Base-by-base conservation (phyloP, 2,797 vertebrate species). In the Gorsachius magnificus region DNA sequence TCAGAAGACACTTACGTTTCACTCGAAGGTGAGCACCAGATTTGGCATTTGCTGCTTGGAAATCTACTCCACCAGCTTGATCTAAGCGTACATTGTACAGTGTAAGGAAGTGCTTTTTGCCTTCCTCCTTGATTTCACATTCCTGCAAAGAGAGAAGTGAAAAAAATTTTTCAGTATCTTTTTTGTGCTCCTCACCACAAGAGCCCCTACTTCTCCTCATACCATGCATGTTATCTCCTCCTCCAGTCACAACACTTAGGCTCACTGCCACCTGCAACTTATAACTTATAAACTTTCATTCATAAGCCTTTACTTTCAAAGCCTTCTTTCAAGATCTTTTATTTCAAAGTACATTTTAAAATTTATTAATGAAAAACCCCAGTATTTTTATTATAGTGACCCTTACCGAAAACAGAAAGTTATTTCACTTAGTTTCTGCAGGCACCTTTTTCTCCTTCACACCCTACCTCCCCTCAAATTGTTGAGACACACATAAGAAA, bases 91-190 rank as follows among this genome's bases (percentile, higher is more conserved):
- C 99, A 95, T 99, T 99, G 96, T 98, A 99, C 64, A 99, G 98
- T 89, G 98, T 98, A 86, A 99, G 97, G 36, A 98, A 98, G 92
- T 99, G 99, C 57, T 98, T 98, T 87, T 98, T 97, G 74, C 99
- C 99, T 97, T 99, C 99, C 95, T 99, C 99, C 89, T 99, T 99
- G 91, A 99, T 99, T 97, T 99, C 99, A 97, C 99, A 99, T 10
- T 99, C 99, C 99, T 99, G 94, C 72, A 93, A 70, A 86, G 79
- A 70, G 9, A 91, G 28, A 94, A 87, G 33, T 36, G 11, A 87
- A 90, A 45, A 45, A 17, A 1, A 41, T 80, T 86, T 83, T 83
- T 24, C 25, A 66, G 28, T 13, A 36, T 29, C 71, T 70, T 70
- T 60, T 66, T 26, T 63, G 28, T 41, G 43, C 16, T 64, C 11